phyloP scores from a whole-genome alignment of 2,797 vertebrate genomes.

The Pangasius sanitwongsei region DNA sequence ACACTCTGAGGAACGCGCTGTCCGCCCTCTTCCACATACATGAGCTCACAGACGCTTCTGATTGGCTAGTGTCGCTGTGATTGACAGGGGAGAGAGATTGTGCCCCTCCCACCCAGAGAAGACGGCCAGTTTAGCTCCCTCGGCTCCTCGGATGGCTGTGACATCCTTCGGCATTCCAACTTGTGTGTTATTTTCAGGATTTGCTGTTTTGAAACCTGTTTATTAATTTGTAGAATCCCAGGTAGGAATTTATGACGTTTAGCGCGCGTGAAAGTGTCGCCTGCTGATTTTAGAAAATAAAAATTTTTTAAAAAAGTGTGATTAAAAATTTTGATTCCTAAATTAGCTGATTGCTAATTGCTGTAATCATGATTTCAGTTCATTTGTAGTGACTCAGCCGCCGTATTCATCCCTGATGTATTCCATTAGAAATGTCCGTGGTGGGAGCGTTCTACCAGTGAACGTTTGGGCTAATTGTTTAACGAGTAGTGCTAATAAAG shows the following conservation, averaged over 20 bases:
- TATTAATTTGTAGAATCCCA: neutral
- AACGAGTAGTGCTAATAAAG: neutral
- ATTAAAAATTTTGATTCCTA: neutral
- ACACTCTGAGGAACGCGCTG: no score
- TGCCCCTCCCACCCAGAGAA: no score
- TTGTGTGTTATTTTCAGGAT: no score
- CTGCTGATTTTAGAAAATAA: neutral
- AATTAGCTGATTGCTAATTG: neutral
- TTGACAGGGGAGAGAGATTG: no score
- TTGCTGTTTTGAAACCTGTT: neutral
- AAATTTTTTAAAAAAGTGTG: neutral
- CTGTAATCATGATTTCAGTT: neutral
- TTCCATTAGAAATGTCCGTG: no score
- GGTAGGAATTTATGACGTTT: neutral
- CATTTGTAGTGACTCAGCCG: neutral
- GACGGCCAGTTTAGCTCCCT: no score
- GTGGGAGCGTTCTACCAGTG: neutral
- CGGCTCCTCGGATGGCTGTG: no score
- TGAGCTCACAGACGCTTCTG: no score
- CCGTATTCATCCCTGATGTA: neutral
- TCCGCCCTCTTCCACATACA: no score
- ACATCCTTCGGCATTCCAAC: no score
- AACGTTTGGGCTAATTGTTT: neutral
- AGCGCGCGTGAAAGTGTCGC: neutral
- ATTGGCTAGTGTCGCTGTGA: no score